Conservation (phyloP, 2,797 vertebrate species). For the Schizopygopsis malacanthus region DNA sequence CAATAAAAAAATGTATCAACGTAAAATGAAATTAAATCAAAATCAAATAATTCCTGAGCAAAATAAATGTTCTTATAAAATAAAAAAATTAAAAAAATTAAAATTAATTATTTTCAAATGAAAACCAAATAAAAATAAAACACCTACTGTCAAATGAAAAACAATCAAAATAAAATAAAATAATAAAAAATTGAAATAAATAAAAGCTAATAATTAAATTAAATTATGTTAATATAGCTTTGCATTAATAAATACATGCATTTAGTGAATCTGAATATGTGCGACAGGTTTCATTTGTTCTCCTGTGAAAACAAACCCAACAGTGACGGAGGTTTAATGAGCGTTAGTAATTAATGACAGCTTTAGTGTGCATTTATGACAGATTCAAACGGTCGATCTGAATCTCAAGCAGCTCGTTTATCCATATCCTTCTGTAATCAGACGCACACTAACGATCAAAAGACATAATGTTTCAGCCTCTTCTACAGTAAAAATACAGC, state of each 20-base stretch:
- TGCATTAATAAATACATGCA: slow-evolving; percentile 8
- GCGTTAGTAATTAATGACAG: neutral
- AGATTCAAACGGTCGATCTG: neutral
- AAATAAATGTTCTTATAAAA: no score
- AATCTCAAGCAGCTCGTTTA: neutral
- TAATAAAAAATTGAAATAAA: neutral
- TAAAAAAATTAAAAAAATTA: no score
- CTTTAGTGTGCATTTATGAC: neutral
- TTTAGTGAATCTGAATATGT: neutral
- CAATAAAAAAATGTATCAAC: no score
- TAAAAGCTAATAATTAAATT: neutral
- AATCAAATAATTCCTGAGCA: no score
- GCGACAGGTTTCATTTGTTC: slow-evolving; percentile 19
- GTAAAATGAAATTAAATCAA: no score
- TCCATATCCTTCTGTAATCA: neutral
- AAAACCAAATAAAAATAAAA: no score
- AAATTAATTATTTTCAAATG: no score
- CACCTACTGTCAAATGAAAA: neutral
- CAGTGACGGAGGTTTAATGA: neutral
- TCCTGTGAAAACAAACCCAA: slow-evolving; percentile 39
- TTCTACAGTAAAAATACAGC: neutral
- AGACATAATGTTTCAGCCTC: neutral
- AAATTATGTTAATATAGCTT: slow-evolving; percentile 27
- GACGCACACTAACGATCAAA: no score
- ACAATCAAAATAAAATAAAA: neutral